Percentiles rank a stretch among this genome's conserved stretches.
Evolutionary conservation across 2,113 vertebrate genomes (phyloP).

Genomic region (Xiphophorus hellerii): DNA sequence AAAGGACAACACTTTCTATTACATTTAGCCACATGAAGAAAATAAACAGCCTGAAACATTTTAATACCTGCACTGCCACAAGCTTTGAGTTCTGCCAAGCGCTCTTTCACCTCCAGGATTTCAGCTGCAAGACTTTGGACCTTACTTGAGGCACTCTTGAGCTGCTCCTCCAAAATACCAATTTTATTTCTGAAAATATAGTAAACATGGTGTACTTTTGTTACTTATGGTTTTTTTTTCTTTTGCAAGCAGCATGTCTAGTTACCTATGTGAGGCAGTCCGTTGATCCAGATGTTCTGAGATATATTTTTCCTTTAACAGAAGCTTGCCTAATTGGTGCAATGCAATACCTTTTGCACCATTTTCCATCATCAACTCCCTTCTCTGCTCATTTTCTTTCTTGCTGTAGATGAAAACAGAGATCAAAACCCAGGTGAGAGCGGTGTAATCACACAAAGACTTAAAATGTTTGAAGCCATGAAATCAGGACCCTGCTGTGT

Average conservation of each 20-base stretch:
- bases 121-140: constrained; percentile 33
- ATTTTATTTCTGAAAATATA: constrained; percentile 34
- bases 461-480: not conserved
- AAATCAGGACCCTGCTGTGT: not conserved
- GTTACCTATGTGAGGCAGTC: constrained; percentile 32
- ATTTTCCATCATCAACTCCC: constrained; percentile 38
- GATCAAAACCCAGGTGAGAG: not conserved
- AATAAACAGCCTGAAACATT: not conserved
- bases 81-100: constrained; percentile 29
- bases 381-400: constrained; percentile 47
- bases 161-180: constrained; percentile 33
- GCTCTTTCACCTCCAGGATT: constrained; percentile 42
- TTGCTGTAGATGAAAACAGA: constrained; percentile 39
- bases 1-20: not conserved
- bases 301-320: constrained; percentile 43
- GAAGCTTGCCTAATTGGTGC: constrained; percentile 51
- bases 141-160: constrained; percentile 15
- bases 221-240: not conserved
- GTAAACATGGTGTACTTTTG: not conserved
- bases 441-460: not conserved
- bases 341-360: constrained; percentile 38
- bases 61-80: constrained; percentile 35
- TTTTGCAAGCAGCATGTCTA: not conserved
- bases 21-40: not conserved
- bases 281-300: constrained; percentile 37